These are phyloP conservation scores for Picus viridis DNA, from an alignment of 2,797 vertebrate genomes.

Conservation along the genomic window DNA sequence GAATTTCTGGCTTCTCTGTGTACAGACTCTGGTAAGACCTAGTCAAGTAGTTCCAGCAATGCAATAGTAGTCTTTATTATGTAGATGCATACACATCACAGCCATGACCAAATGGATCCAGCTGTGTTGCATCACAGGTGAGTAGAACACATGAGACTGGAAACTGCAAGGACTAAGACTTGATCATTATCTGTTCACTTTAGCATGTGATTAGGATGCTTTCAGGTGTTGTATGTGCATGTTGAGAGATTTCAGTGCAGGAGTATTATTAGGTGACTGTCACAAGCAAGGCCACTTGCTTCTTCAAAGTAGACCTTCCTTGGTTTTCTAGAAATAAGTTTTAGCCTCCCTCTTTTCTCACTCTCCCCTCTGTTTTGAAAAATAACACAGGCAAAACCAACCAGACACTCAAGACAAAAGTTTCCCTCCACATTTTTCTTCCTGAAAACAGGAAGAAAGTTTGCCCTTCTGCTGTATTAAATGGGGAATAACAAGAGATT, in stretches of 20 bases:
- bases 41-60: neutral
- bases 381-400: neutral
- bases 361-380: neutral
- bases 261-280: neutral
- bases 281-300: neutral
- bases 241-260: neutral
- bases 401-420: neutral
- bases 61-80: neutral
- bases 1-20: neutral
- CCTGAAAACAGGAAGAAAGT: neutral
- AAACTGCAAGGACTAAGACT: neutral
- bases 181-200: neutral
- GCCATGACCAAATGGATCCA: neutral
- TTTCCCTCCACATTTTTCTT: neutral
- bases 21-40: neutral
- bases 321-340: neutral
- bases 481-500: neutral
- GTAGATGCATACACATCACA: neutral
- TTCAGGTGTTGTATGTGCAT: neutral
- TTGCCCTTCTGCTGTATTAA: neutral
- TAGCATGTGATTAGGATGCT: neutral
- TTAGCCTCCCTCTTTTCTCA: neutral
- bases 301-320: neutral
- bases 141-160: neutral
- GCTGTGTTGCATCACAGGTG: neutral